phyloP scores from a whole-genome alignment of 2,888 invertebrate genomes.

The Dromius quadrimaculatus region DNA sequence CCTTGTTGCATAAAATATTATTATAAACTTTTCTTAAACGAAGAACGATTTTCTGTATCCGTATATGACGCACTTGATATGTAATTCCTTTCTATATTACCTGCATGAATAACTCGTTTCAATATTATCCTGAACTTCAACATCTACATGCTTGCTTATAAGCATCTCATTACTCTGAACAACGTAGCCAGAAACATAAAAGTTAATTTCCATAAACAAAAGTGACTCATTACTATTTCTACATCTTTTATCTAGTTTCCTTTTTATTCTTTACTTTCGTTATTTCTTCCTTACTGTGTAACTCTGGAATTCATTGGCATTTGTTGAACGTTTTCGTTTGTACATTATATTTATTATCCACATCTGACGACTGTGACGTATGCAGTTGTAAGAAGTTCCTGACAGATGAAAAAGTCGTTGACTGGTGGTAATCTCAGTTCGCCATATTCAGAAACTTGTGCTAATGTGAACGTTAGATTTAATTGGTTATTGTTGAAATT shows the following conservation, averaged over 20 bases:
- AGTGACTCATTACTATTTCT: conserved; percentile 11
- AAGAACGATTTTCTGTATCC: too few species aligned
- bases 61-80: too few species aligned
- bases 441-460: conserved; percentile 27
- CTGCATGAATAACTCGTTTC: too few species aligned
- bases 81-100: too few species aligned
- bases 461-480: conserved; percentile 21
- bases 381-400: conserved; percentile 16
- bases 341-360: conserved; percentile 11
- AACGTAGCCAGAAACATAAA: conserved; percentile 18
- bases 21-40: too few species aligned
- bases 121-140: too few species aligned
- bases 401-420: conserved; percentile 25
- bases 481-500: conserved; percentile 40
- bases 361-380: conserved; percentile 28
- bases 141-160: too few species aligned
- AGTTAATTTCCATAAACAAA: conserved; percentile 30
- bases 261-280: conserved; percentile 14
- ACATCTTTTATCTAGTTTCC: conserved; percentile 23
- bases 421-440: neutral
- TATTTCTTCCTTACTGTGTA: conserved; percentile 6
- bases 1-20: too few species aligned
- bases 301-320: neutral
- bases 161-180: neutral
- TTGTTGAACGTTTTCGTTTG: neutral